Conservation (phyloP, 2,113 vertebrate genomes). For the Oceanites oceanicus region DNA sequence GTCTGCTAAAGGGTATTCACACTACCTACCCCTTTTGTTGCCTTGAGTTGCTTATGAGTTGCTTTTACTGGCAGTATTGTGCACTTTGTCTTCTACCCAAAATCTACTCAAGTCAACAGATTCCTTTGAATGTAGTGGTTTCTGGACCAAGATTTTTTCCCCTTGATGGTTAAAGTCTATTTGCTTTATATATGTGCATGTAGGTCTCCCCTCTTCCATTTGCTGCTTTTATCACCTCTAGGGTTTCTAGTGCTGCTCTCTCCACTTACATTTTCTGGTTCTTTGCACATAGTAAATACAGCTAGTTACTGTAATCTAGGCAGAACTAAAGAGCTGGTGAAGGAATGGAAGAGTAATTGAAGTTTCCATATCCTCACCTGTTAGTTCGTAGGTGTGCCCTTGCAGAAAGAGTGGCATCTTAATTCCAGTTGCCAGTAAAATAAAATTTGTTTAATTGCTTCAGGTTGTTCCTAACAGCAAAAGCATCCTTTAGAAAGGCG, state of each 20-base stretch:
- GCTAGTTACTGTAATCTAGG: background rate
- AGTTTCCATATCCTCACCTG: background rate
- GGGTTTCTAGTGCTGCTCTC: background rate
- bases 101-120: background rate
- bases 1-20: background rate
- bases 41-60: background rate
- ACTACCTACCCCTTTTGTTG: background rate
- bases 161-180: background rate
- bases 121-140: background rate
- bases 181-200: background rate
- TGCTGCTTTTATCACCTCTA: background rate
- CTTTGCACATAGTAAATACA: background rate
- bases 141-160: background rate
- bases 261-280: background rate
- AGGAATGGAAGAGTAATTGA: background rate
- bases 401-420: background rate
- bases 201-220: background rate
- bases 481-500: background rate
- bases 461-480: background rate
- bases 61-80: background rate
- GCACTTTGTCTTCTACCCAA: background rate
- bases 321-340: background rate
- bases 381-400: background rate
- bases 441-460: background rate
- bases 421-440: background rate